These are phyloP conservation scores for Nemurella pictetii DNA, from an alignment of 2,888 invertebrate species.

Conservation along the genomic window DNA sequence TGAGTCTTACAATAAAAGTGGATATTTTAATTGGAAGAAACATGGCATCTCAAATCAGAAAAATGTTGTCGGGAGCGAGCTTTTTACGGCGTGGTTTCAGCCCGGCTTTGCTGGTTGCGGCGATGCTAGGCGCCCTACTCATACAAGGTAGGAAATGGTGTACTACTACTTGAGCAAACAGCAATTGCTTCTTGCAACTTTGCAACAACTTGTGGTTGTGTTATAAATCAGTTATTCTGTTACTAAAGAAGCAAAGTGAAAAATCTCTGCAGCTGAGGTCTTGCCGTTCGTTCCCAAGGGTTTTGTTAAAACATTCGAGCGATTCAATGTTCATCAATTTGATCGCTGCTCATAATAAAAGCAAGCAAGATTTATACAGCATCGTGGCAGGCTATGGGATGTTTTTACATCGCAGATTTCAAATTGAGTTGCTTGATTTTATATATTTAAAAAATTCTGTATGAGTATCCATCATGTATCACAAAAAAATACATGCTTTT, in stretches of 20 bases:
- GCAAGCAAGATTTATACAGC: too few species aligned
- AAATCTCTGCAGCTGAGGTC: background rate
- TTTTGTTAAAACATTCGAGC: background rate
- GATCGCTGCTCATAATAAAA: too few species aligned
- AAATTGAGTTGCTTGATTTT: too few species aligned
- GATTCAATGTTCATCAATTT: background rate
- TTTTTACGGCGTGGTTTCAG: background rate
- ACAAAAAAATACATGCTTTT: too few species aligned
- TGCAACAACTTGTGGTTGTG: background rate
- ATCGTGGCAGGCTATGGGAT: too few species aligned
- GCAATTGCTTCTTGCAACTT: constrained; percentile 16
- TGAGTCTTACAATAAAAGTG: too few species aligned
- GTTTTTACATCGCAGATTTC: too few species aligned
- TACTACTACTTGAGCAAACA: background rate
- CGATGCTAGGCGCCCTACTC: constrained; percentile 25
- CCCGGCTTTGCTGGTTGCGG: constrained; percentile 21
- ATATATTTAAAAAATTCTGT: too few species aligned
- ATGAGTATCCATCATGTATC: too few species aligned
- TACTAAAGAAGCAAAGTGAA: background rate
- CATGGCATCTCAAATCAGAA: background rate
- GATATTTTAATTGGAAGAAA: background rate
- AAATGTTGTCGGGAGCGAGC: background rate
- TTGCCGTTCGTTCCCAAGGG: background rate
- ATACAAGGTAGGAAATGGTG: constrained; percentile 29
- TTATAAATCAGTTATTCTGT: background rate